Evolutionary conservation across 2,797 vertebrate species (phyloP).

Genomic region (Agapornis canus): DNA sequence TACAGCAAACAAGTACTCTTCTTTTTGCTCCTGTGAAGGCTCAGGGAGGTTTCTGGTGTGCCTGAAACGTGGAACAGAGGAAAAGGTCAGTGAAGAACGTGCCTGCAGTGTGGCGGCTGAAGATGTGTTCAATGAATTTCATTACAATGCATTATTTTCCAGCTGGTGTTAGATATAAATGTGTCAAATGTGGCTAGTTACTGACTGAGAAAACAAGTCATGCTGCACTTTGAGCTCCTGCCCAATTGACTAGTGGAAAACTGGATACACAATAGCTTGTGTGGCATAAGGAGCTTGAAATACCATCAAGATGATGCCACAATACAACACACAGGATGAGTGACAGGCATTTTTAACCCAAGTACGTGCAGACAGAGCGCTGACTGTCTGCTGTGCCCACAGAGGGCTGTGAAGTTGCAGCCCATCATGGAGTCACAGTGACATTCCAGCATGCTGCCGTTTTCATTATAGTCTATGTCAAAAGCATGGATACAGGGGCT

Average conservation of each 20-base stretch:
- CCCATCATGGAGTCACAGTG: background rate
- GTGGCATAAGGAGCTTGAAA: background rate
- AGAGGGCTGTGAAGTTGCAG: background rate
- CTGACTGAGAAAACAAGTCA: background rate
- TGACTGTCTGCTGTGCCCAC: background rate
- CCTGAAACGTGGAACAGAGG: background rate
- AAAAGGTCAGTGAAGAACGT: conserved; percentile 1
- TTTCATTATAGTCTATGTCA: conserved; percentile 2
- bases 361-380: background rate
- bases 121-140: background rate
- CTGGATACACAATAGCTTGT: background rate
- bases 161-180: background rate
- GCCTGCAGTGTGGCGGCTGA: background rate
- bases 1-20: background rate
- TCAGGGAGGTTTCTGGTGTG: background rate
- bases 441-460: background rate
- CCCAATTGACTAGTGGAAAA: background rate
- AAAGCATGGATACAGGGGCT: conserved; percentile 20
- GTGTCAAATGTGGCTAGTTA: background rate
- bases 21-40: background rate
- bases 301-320: background rate
- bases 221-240: background rate
- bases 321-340: background rate
- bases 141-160: background rate
- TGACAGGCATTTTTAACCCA: background rate